Conservation (phyloP, 2,113 vertebrate genomes). For the Gymnobelideus leadbeateri region DNA sequence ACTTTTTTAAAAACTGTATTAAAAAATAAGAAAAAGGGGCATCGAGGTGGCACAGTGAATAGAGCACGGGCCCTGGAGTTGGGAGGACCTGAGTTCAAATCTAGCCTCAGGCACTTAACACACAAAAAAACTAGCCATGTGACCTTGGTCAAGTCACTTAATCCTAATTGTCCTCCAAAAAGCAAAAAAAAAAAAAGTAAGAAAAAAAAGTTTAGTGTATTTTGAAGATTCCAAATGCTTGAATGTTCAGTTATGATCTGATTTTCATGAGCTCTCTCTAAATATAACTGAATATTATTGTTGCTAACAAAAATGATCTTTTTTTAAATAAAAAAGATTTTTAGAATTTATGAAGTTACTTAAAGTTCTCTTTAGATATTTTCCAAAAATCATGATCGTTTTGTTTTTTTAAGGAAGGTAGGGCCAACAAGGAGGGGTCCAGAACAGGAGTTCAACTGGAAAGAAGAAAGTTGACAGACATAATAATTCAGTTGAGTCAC, state of each 20-base stretch:
- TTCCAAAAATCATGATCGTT: not conserved
- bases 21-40: slow-evolving; percentile 40
- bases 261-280: not conserved
- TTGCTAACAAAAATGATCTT: not conserved
- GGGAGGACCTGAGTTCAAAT: too few species aligned
- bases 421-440: not conserved
- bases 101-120: too few species aligned
- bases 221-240: slow-evolving; percentile 36
- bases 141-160: too few species aligned
- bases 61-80: too few species aligned
- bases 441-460: not conserved
- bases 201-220: slow-evolving; percentile 11
- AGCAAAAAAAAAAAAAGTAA: too few species aligned
- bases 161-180: too few species aligned
- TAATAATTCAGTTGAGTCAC: too few species aligned
- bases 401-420: not conserved
- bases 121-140: too few species aligned
- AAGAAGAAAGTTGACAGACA: not conserved
- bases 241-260: not conserved
- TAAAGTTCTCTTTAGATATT: slow-evolving; percentile 33
- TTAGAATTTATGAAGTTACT: slow-evolving; percentile 26
- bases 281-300: not conserved
- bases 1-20: slow-evolving; percentile 9
- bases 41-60: too few species aligned
- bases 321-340: slow-evolving; percentile 44